Base-by-base conservation (phyloP, 2,888 invertebrate species). In the Eupithecia centaureata region DNA sequence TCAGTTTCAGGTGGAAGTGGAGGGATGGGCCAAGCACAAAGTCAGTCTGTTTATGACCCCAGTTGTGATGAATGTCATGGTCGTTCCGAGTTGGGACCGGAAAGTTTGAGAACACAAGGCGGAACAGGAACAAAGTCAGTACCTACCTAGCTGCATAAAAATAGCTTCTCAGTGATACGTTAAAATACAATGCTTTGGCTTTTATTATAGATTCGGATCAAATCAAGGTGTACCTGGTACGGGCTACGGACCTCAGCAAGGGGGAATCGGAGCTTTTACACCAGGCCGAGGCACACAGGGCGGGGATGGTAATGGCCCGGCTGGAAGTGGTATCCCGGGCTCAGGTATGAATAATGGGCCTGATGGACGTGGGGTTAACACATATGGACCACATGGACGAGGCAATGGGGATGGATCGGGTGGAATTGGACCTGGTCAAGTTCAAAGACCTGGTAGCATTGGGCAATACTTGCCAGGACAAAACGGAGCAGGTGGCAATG, bases 21-120 rank as follows among this genome's bases (percentile, higher is more conserved):
- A 81, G 97, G 97, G 65, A 97, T 97, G 96, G 97, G 97, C 0
- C 97, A 97, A 92, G 97, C 97, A 0, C 97, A 97, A 88, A 97
- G 97, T 87, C 97, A 97, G 88, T 96, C 96, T 60, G 94, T 95
- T 68, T 95, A 95, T 61, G 94, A 95, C 60, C 94, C 93, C 0
- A 94, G 94, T 70, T 96, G 96, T 76, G 95, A 95, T n/a, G 96
- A 95, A 58, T 96, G 96, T 83, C 87, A 91, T 52, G 93, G 91
- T 33, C 79, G 77, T 42, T 57, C 80, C 1, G 82, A 82, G 25
- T 69, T 79, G n/a, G 88, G 81, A 61, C 81, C 78, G 2, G 86
- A 81, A 68, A 89, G 74, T 72, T 76, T 88, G 64, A 81, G 82
- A 62, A 83, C 74, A 51, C 70, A 73, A 47, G 71, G 71, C 51